These are phyloP conservation scores for Mimumesa dahlbomi DNA, from an alignment of 2,888 invertebrate genomes.

Conservation along the genomic window DNA sequence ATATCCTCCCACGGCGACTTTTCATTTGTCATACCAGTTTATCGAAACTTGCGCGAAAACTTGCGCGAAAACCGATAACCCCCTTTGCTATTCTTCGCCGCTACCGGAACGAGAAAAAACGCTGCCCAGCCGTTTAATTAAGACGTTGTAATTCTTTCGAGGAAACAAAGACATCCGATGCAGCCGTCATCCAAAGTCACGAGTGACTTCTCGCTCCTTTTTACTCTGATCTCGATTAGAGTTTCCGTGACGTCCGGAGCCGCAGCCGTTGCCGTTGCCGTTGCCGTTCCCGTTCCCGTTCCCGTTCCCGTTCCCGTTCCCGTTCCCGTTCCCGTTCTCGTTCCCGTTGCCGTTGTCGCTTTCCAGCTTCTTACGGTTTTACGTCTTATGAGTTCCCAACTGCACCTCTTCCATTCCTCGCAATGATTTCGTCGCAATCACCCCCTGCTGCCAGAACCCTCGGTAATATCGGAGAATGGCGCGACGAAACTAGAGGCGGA, in stretches of 20 bases:
- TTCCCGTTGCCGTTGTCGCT: conserved; percentile 45
- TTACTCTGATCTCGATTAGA: conserved; percentile 39
- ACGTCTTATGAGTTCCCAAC: conserved; percentile 79
- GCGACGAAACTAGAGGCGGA: conserved; percentile 79
- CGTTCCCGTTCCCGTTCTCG: conserved; percentile 5
- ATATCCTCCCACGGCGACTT: too few species aligned
- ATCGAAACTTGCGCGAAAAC: too few species aligned
- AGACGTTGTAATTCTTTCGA: background rate
- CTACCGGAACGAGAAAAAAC: too few species aligned
- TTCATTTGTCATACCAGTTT: too few species aligned
- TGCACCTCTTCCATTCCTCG: conserved; percentile 81
- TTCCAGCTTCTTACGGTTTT: conserved; percentile 66
- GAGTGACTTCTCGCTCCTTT: conserved; percentile 45
- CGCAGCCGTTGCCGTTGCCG: conserved; percentile 24
- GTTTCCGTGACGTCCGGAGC: conserved; percentile 44
- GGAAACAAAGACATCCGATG: conserved; percentile 4
- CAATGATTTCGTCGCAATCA: conserved; percentile 82
- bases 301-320: conserved; percentile 27
- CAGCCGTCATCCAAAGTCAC: conserved; percentile 1
- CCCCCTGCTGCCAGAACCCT: conserved; percentile 74
- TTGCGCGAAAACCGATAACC: too few species aligned
- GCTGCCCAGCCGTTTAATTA: background rate
- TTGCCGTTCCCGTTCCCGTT: conserved; percentile 1
- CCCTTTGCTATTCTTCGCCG: background rate
- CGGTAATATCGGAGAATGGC: conserved; percentile 80